Evolutionary conservation across 1,140 invertebrate species (phyloP).

Genomic region (Coboldia fuscipes): DNA sequence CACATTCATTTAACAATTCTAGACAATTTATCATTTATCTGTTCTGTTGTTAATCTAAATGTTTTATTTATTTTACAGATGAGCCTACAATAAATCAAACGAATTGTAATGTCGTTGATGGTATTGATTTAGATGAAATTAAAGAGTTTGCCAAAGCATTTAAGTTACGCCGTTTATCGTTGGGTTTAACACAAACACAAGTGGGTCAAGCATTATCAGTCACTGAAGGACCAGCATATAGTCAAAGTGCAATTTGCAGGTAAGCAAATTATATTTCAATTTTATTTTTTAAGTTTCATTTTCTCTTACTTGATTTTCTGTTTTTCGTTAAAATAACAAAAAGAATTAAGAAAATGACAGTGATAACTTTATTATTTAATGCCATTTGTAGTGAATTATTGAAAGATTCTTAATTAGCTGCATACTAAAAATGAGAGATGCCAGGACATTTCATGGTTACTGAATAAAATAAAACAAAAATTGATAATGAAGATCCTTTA

Average conservation of each 20-base stretch:
- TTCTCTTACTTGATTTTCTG: constrained; percentile 7
- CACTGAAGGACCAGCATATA: constrained; percentile 92
- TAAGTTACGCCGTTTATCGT: constrained; percentile 74
- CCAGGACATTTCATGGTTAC: too few relatives aligned
- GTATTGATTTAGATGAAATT: constrained; percentile 92
- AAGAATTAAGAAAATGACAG: too few relatives aligned
- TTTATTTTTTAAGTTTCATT: too few relatives aligned
- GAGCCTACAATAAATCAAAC: constrained; percentile 82
- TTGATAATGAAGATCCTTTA: too few relatives aligned
- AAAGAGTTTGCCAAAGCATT: constrained; percentile 97
- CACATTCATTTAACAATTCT: neutral
- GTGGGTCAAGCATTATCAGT: constrained; percentile 85
- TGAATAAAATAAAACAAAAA: too few relatives aligned
- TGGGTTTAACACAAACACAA: constrained; percentile 92
- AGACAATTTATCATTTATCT: neutral
- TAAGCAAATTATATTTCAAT: constrained; percentile 22
- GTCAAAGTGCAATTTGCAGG: constrained; percentile 98
- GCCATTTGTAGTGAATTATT: too few relatives aligned
- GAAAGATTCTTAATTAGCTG: too few relatives aligned
- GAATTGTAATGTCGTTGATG: constrained; percentile 83
- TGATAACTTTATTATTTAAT: too few relatives aligned
- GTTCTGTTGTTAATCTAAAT: neutral
- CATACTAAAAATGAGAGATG: too few relatives aligned
- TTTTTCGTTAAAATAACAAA: too few relatives aligned
- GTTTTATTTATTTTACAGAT: constrained; percentile 29